A percentile compares a stretch with the other conserved stretches of the same genome.
Conservation (phyloP, 2,888 invertebrate genomes). For the Vanessa cardui region DNA sequence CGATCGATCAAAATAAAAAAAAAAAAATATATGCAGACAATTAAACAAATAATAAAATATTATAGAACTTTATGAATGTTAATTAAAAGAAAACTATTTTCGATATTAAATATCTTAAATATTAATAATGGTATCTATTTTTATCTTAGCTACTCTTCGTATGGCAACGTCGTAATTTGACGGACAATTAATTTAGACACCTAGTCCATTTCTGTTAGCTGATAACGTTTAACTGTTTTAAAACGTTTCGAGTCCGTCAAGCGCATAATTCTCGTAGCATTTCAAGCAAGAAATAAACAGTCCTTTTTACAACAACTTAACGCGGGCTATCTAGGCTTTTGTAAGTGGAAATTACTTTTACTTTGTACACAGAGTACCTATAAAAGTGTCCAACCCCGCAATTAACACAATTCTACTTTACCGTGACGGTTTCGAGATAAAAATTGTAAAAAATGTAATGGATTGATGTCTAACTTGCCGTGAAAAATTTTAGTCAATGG, state of each 20-base stretch:
- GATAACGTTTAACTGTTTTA: background rate
- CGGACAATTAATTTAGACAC: too few relatives aligned
- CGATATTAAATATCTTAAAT: too few relatives aligned
- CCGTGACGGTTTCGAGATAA: slow-evolving; percentile 69
- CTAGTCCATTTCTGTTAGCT: too few relatives aligned
- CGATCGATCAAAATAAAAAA: too few relatives aligned
- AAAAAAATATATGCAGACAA: too few relatives aligned
- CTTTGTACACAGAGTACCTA: slow-evolving; percentile 55
- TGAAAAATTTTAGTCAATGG: slow-evolving; percentile 79
- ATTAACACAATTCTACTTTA: slow-evolving; percentile 75
- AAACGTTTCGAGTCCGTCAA: slow-evolving; percentile 6
- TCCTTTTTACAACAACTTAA: slow-evolving; percentile 9
- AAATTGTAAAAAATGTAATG: slow-evolving; percentile 70
- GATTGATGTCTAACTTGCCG: slow-evolving; percentile 79
- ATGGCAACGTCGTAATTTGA: too few relatives aligned
- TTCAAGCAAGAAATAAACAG: slow-evolving; percentile 10
- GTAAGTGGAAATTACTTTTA: slow-evolving; percentile 51
- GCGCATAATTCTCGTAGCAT: slow-evolving; percentile 18
- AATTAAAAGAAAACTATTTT: too few relatives aligned
- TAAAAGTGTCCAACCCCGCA: slow-evolving; percentile 65
- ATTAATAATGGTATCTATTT: too few relatives aligned
- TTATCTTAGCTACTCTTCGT: too few relatives aligned
- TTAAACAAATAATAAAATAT: too few relatives aligned
- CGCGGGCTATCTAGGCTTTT: slow-evolving; percentile 48
- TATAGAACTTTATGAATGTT: too few relatives aligned